Conservation (phyloP, 2,797 vertebrate species). For the Sarcoramphus papa region DNA sequence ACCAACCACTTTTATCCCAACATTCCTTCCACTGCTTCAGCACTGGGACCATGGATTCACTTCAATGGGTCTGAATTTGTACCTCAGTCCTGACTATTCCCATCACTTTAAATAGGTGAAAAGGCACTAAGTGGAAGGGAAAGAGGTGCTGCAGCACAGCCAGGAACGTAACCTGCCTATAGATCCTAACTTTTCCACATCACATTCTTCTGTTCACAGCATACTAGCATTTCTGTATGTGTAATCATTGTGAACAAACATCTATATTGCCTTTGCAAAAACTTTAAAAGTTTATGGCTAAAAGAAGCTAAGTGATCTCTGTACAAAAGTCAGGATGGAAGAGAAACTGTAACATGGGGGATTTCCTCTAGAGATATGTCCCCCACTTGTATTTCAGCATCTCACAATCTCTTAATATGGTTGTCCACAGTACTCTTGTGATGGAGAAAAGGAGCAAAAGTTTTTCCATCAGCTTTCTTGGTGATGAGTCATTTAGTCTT, state of each 20-base stretch:
- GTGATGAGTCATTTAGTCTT: constrained; percentile 23
- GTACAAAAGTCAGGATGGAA: not conserved
- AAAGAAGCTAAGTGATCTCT: not conserved
- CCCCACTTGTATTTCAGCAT: not conserved
- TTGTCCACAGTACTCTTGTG: not conserved
- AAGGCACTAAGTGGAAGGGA: not conserved
- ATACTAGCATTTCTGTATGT: not conserved
- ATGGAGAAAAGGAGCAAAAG: not conserved
- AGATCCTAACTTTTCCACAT: not conserved
- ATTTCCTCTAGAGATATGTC: not conserved
- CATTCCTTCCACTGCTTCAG: not conserved
- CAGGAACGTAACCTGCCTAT: not conserved
- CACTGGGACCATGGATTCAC: not conserved
- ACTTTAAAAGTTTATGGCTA: not conserved
- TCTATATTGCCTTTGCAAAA: not conserved
- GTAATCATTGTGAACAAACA: not conserved
- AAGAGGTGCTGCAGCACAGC: not conserved
- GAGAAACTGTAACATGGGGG: not conserved
- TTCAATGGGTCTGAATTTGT: not conserved
- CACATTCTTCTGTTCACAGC: not conserved
- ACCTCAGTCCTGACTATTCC: not conserved
- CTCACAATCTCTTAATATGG: not conserved
- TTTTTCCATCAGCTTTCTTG: not conserved
- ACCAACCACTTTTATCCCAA: not conserved
- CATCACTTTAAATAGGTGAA: not conserved